Conservation (phyloP, 2,888 invertebrate genomes). For the Trissoscelio sp. region DNA sequence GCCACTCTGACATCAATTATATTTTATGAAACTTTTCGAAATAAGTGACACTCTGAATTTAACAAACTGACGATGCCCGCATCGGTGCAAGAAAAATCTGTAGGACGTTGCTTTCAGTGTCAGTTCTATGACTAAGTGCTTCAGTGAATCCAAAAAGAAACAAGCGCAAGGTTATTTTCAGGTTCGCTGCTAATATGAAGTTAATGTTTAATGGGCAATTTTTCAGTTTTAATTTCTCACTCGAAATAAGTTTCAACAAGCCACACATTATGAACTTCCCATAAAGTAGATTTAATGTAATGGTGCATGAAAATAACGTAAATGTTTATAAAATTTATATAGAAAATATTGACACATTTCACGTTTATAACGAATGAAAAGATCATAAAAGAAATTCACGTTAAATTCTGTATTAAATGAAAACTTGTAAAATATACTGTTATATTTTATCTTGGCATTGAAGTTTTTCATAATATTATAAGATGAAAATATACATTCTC, state of each 20-base stretch:
- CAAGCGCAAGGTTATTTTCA: constrained; percentile 1
- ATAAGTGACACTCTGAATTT: constrained; percentile 29
- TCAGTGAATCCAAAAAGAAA: constrained; percentile 16
- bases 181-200: background rate
- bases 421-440: constrained; percentile 27
- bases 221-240: constrained; percentile 5
- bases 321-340: constrained; percentile 1
- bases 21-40: constrained; percentile 7
- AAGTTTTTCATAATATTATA: constrained; percentile 26
- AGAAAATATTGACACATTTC: background rate
- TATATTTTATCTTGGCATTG: constrained; percentile 21
- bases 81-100: constrained; percentile 7
- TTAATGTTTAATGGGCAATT: background rate
- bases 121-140: constrained; percentile 13
- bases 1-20: constrained; percentile 18
- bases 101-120: constrained; percentile 11
- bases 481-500: background rate
- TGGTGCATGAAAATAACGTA: background rate
- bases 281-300: background rate
- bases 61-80: constrained; percentile 26
- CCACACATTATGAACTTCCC: background rate
- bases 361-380: constrained; percentile 5
- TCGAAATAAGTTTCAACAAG: background rate
- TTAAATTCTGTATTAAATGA: constrained; percentile 6
- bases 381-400: constrained; percentile 12